Evolutionary conservation across 2,888 invertebrate species (phyloP).

Genomic region (Perizoma affinitatum): DNA sequence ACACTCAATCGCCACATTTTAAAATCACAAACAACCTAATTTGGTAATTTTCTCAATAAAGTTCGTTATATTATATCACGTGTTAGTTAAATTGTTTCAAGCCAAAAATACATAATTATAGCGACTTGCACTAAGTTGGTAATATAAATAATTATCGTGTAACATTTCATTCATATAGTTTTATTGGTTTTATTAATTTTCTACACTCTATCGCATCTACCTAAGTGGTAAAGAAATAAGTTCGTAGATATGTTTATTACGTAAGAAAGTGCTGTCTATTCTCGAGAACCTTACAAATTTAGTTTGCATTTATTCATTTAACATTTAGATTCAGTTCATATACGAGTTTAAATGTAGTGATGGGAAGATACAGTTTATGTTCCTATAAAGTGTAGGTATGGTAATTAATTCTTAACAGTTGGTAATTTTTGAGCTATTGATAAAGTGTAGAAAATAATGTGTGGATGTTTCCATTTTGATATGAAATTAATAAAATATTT

Average conservation of each 20-base stretch:
- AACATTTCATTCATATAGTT: conserved; percentile 50
- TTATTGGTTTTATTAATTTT: conserved; percentile 81
- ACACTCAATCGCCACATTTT: conserved; percentile 32
- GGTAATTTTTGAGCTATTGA: conserved; percentile 49
- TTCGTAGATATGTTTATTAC: conserved; percentile 34
- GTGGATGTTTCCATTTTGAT: conserved; percentile 80
- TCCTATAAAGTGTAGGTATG: conserved; percentile 70
- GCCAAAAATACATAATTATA: neutral
- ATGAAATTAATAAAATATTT: conserved; percentile 81
- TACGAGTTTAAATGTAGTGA: conserved; percentile 47
- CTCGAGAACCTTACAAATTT: conserved; percentile 35
- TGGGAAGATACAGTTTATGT: conserved; percentile 57
- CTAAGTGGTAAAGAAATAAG: conserved; percentile 44
- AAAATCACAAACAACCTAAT: neutral
- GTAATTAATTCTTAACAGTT: conserved; percentile 44
- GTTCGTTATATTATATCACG: neutral
- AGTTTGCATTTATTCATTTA: conserved; percentile 39
- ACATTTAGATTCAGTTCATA: conserved; percentile 28
- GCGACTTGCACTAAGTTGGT: neutral
- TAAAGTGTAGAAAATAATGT: conserved; percentile 83
- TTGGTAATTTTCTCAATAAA: conserved; percentile 3
- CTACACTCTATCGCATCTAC: conserved; percentile 79
- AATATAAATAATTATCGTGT: conserved; percentile 21
- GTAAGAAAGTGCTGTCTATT: conserved; percentile 38
- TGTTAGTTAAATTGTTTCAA: neutral